A percentile compares a stretch with the other conserved stretches of the same genome.
Conservation (phyloP, 2,113 vertebrate species). For the Tenrec ecaudatus region DNA sequence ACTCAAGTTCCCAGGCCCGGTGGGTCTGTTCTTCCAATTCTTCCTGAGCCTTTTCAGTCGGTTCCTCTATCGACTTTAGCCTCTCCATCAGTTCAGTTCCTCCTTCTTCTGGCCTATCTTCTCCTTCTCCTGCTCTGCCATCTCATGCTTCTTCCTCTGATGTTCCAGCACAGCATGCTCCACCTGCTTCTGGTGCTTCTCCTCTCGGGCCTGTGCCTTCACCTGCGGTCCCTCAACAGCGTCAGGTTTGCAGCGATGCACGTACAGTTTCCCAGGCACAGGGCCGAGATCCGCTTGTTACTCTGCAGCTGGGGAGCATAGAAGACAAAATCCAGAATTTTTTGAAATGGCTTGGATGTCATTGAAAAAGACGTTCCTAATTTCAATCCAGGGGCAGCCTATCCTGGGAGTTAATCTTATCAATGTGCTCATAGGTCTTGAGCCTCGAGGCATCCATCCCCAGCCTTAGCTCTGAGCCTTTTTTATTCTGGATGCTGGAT, state of each 20-base stretch:
- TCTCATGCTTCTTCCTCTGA: conserved; percentile 98
- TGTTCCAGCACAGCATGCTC: conserved; percentile 97
- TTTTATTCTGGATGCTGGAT: conserved; percentile 98
- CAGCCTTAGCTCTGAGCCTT: conserved; percentile 96
- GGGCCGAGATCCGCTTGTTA: conserved; percentile 97
- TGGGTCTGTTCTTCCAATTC: conserved; percentile 98
- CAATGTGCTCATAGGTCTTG: conserved; percentile 97
- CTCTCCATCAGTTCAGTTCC: conserved; percentile 96
- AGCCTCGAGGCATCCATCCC: conserved; percentile 97
- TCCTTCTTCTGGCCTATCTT: conserved; percentile 99
- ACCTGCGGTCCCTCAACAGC: conserved; percentile 99
- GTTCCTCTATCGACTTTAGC: conserved; percentile 96
- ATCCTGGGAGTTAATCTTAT: conserved; percentile 99
- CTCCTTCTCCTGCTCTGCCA: conserved; percentile 98
- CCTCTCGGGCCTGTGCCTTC: conserved; percentile 97
- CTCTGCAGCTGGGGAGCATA: conserved; percentile 96
- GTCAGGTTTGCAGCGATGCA: conserved; percentile 97
- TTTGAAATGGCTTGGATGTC: conserved; percentile 98
- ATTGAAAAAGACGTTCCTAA: conserved; percentile 98
- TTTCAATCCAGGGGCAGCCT: conserved; percentile 99
- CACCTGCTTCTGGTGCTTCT: conserved; percentile 98
- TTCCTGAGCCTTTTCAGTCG: conserved; percentile 97
- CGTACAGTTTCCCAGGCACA: conserved; percentile 99
- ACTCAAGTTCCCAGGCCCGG: conserved; percentile 94
- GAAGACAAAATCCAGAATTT: conserved; percentile 97